Base-by-base conservation (phyloP, 2,797 vertebrate species). In the Syngnathus acus region DNA sequence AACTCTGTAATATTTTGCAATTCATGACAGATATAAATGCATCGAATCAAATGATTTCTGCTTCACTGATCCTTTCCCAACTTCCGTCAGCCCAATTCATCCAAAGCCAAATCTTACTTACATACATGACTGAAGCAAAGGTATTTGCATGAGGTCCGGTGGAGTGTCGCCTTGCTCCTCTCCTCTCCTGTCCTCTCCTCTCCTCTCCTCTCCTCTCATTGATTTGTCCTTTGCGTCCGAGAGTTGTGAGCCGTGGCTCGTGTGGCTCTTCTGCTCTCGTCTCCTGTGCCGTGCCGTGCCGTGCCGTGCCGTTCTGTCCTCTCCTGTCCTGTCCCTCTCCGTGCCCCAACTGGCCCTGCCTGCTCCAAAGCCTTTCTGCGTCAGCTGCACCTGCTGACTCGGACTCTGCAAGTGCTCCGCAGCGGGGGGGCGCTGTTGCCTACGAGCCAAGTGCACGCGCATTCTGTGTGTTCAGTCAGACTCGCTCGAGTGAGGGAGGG, bases 361-460 rank as follows among this genome's bases (percentile, higher is more conserved):
- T 72, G 80, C 76, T 83, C 78, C 79, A 72, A 82, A 80, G 83
- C 84, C 86, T 65, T 72, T 89, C 84, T 89, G 87, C 86, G 83
- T 89, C 90, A 91, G 84, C 85, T 89, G 91, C 88, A 87, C 87
- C 89, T 88, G 86, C 83, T 86, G 86, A 86, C 87, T 88, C 82
- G 50, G 70, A 83, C 80, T 87, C 79, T 76, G 26, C 26, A 32
- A 32, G 69, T 65, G 74, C 74, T 79, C 78, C 84, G 7, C 86
- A 84, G 81, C 82, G 65, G 86, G 86, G 81, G 72, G 85, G 80
- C 78, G 68, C 83, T 74, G 78, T 89, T 74, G 86, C 79, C 71
- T 68, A 76, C 66, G 81, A 72, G 83, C 71, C 79, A 78, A 78
- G 82, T 67, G 76, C 70, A 70, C 58, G 13, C 40, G 45, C 38